A percentile compares a stretch with the other conserved stretches of the same genome.
Conservation (phyloP, 2,797 vertebrate species). For the Setipinna tenuifilis region DNA sequence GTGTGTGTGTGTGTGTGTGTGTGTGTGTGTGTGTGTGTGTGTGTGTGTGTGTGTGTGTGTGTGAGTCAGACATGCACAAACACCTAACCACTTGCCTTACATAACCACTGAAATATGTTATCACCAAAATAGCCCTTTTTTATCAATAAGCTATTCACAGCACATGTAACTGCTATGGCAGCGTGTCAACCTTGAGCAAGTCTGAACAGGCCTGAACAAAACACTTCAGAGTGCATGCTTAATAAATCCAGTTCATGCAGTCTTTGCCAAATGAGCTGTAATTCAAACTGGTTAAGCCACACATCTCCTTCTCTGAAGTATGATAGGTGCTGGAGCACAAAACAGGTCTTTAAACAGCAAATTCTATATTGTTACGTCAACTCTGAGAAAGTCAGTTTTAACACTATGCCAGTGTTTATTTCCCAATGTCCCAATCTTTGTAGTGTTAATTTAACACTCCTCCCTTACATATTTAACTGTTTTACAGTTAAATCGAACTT, state of each 20-base stretch:
- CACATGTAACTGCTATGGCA: not conserved
- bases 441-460: too few relatives aligned
- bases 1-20: constrained; percentile 1
- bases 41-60: not conserved
- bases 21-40: constrained; percentile 13
- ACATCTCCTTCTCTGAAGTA: too few relatives aligned
- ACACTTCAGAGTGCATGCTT: not conserved
- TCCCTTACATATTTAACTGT: too few relatives aligned
- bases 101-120: not conserved
- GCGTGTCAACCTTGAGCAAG: not conserved
- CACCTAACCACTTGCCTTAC: not conserved
- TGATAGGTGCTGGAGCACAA: too few relatives aligned
- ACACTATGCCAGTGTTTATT: too few relatives aligned
- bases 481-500: too few relatives aligned
- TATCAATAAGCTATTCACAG: not conserved
- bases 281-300: not conserved
- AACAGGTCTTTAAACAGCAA: too few relatives aligned
- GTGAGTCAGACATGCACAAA: constrained; percentile 18
- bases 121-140: not conserved
- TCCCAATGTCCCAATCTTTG: too few relatives aligned
- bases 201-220: not conserved
- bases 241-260: not conserved
- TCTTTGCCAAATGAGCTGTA: not conserved
- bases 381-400: too few relatives aligned
- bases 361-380: too few relatives aligned